Conservation (phyloP, 2,797 vertebrate species). For the Gallirallus australis region DNA sequence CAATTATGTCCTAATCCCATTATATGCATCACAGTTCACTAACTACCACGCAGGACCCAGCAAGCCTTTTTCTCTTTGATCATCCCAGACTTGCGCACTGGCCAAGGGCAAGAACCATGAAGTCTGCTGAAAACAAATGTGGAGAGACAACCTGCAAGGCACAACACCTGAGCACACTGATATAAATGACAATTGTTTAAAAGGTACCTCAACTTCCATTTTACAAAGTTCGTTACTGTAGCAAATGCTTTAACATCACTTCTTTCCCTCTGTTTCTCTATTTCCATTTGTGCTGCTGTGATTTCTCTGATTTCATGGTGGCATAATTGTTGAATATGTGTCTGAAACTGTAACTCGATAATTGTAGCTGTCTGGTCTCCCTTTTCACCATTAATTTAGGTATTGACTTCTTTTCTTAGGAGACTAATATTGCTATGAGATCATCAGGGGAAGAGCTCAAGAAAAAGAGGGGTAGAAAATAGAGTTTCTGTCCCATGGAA, state of each 20-base stretch:
- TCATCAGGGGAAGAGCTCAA: not conserved
- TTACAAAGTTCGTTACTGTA: not conserved
- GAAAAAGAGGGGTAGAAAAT: not conserved
- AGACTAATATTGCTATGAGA: not conserved
- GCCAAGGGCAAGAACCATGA: conserved; percentile 42
- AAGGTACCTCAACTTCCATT: not conserved
- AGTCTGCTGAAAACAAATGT: not conserved
- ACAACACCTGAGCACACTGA: not conserved
- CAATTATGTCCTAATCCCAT: conserved; percentile 67
- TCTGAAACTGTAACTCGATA: not conserved
- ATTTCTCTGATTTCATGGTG: not conserved
- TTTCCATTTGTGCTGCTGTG: not conserved
- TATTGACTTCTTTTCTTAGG: conserved; percentile 22
- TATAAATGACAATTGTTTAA: conserved; percentile 23
- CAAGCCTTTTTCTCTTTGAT: conserved; percentile 55
- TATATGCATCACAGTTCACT: conserved; percentile 52
- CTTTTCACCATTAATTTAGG: not conserved
- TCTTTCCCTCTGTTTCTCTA: not conserved
- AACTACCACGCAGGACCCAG: not conserved
- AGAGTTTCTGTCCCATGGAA: not conserved
- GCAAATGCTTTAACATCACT: not conserved
- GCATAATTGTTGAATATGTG: not conserved
- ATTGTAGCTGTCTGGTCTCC: not conserved
- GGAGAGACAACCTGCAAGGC: conserved; percentile 3
- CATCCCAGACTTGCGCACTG: conserved; percentile 38